Conservation (phyloP, 2,113 vertebrate genomes). For the Melanocharis versteri region DNA sequence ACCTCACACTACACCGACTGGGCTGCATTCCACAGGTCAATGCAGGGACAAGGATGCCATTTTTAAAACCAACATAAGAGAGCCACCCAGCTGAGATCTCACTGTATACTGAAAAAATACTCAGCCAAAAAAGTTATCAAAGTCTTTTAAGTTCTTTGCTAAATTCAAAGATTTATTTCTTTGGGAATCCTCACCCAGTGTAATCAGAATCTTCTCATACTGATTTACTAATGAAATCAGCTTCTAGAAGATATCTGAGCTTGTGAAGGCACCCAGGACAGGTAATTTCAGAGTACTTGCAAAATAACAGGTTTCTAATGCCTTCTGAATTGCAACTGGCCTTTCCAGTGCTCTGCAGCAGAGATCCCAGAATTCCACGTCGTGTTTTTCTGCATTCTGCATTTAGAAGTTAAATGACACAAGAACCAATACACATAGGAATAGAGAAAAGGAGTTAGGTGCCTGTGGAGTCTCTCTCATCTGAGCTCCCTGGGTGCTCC, state of each 20-base stretch:
- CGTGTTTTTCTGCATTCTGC: neutral
- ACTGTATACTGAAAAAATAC: neutral
- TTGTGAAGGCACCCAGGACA: neutral
- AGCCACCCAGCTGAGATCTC: neutral
- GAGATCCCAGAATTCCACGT: neutral
- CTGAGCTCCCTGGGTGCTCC: neutral
- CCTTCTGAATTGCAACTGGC: fast-evolving
- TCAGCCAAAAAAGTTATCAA: neutral
- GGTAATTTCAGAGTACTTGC: neutral
- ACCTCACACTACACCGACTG: neutral
- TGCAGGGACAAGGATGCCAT: neutral
- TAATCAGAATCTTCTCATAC: neutral
- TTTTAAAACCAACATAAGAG: neutral
- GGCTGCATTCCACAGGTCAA: neutral
- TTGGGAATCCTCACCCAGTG: neutral
- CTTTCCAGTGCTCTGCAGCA: neutral
- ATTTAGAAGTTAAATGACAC: neutral
- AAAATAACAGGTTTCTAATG: neutral
- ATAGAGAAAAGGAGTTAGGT: neutral
- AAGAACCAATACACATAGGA: neutral
- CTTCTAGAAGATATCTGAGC: neutral
- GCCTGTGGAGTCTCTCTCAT: neutral
- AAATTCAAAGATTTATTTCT: neutral
- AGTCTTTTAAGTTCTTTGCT: neutral
- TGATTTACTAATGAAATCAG: neutral